Evolutionary conservation across 2,113 vertebrate genomes (phyloP), one percentile per base, ranked within the genome.

Genomic region (Ceuthmochares aereus): DNA sequence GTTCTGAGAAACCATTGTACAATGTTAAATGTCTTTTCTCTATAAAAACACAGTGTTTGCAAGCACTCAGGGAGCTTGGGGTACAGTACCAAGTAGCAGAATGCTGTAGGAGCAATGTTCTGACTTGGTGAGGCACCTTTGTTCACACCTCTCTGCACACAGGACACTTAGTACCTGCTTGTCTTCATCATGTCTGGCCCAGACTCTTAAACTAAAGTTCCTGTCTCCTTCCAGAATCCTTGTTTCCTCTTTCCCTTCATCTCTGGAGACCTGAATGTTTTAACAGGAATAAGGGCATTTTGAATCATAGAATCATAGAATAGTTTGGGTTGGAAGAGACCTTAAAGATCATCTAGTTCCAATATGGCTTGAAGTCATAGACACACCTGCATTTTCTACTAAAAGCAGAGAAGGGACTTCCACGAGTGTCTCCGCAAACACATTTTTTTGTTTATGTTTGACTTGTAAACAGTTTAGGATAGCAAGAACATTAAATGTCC

Each of bases 301-400:
- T 40, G 40, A 40, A 12, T 40, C 40, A 40, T 40, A 40, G 40
- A 40, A 40, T 40, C 12, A 12, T 40, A 40, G 40, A 40, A 40
- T 40, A 40, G 40, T 40, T 40, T 40, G 40, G 40, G 40, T 40
- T 40, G 40, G 40, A 40, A 40, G 40, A 12, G 40, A 40, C 40
- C 40, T 40, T 40, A 40, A 40, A 40, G 40, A 40, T 40, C 40
- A 40, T 40, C 12, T 12, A 40, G 40, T 40, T 40, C 40, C 25
- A 14, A 2, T 45, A 0, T 4, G 7, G 12, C 29, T 42, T 25
- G 42, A 47, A 45, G 10, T 10, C 3, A 4, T 14, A 4, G 10
- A 21, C 11, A 45, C 40, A 5, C 15, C n/a, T 82, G 36, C 10
- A 1, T 42, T 77, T 47, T 34, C 40, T 69, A n/a, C 47, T 18